Evolutionary conservation across 2,797 vertebrate genomes (phyloP).

Genomic region (Bovichtus variegatus): DNA sequence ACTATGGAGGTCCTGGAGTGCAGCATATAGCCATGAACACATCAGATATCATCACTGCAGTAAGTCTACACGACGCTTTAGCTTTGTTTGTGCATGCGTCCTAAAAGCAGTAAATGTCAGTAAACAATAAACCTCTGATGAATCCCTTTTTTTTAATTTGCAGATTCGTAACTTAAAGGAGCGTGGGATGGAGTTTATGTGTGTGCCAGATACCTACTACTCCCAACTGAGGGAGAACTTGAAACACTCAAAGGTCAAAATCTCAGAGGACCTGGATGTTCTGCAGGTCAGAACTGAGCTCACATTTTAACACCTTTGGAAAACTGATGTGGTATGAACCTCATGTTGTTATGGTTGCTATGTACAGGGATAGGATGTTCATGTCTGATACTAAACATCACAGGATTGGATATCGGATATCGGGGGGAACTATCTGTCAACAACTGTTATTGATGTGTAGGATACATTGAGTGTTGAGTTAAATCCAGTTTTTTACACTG

Average conservation of each 20-base stretch:
- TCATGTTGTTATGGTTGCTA: background rate
- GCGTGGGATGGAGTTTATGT: conserved; percentile 94
- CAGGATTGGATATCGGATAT: no score
- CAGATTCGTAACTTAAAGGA: conserved; percentile 93
- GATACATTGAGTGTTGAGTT: no score
- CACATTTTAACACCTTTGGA: background rate
- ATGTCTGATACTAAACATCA: background rate
- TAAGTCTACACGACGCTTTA: conserved; percentile 71
- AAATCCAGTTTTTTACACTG: no score
- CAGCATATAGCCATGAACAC: conserved; percentile 98
- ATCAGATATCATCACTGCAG: conserved; percentile 91
- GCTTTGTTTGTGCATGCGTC: background rate
- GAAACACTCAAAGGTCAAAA: conserved; percentile 90
- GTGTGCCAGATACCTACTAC: conserved; percentile 92
- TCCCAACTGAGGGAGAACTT: conserved; percentile 89
- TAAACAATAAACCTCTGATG: background rate
- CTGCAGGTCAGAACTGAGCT: conserved; percentile 86
- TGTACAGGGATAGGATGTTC: background rate
- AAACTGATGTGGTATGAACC: background rate
- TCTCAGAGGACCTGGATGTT: conserved; percentile 89
- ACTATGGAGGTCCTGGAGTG: conserved; percentile 94
- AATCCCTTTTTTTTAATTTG: conserved; percentile 34
- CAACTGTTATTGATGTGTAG: no score
- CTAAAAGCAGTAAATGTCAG: background rate
- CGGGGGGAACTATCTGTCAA: no score